Conservation (phyloP, 2,113 vertebrate genomes). For the Pagrus major region DNA sequence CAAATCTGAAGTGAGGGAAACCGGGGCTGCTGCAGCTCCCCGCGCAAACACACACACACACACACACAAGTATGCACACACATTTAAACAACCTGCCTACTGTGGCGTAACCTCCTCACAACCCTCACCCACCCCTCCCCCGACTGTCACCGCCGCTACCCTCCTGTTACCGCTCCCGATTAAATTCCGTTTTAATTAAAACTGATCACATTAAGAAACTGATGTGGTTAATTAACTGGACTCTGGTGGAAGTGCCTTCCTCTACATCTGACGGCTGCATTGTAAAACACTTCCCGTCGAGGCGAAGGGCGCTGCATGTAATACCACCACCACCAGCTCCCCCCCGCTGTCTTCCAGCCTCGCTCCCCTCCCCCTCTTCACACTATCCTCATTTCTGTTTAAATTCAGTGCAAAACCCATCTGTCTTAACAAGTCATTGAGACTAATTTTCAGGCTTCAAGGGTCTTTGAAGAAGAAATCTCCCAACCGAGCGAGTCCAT, state of each 20-base stretch:
- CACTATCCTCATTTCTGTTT: conserved; percentile 5
- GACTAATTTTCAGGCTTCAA: conserved; percentile 34
- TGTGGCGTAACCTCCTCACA: conserved; percentile 87
- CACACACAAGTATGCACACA: conserved; percentile 74
- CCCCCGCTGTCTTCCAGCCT: neutral
- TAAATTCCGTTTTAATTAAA: conserved; percentile 99
- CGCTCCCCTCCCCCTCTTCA: neutral
- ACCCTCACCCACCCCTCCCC: conserved; percentile 41
- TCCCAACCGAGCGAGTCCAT: neutral
- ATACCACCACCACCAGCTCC: neutral
- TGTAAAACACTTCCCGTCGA: conserved; percentile 86
- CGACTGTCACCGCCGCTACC: conserved; percentile 57
- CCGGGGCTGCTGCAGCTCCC: conserved; percentile 47
- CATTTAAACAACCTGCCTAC: conserved; percentile 91
- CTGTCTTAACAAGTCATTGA: conserved; percentile 15
- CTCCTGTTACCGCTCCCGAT: conserved; percentile 87
- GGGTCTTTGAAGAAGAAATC: conserved; percentile 2
- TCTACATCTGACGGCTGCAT: conserved; percentile 89
- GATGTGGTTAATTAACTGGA: conserved; percentile 99
- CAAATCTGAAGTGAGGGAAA: conserved; percentile 94
- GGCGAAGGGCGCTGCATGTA: conserved; percentile 39
- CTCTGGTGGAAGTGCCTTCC: conserved; percentile 90
- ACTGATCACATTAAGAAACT: conserved; percentile 99
- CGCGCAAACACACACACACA: conserved; percentile 86
- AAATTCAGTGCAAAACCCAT: conserved; percentile 5